Evolutionary conservation across 2,888 invertebrate genomes (phyloP), one percentile per base, ranked within the genome.

Genomic region (Andrena chrysosceles): DNA sequence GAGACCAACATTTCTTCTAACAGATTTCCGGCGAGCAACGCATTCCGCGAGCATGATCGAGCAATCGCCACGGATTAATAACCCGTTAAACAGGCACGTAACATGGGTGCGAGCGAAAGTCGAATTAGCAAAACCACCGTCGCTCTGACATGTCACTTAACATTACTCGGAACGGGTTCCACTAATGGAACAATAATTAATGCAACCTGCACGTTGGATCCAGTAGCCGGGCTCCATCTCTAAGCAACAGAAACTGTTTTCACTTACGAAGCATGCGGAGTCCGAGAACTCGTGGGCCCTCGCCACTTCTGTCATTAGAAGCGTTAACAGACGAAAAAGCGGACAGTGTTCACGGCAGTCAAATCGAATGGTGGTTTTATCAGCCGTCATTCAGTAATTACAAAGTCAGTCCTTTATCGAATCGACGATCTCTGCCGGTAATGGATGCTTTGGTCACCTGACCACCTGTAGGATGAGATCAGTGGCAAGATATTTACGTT

Each of bases 351-450:
- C n/a, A 67, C 64, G 69, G 88, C 85, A 83, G 77, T n/a, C 20
- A 20, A 52, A 85, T 89, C 83, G 81, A 56, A 49, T 35, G 31
- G 67, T 48, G 59, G 66, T 68, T 87, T 76, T 81, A 88, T 83
- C 80, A 83, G 54, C 63, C 62, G 71, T 73, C 79, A 75, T 73
- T 78, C 64, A 72, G 86, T 85, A 85, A 88, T 90, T 86, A 81
- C 85, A 74, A 84, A 88, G 75, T 76, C 81, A 62, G 87, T 85
- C 75, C 79, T 66, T 74, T 78, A 78, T 87, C 86, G 87, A 86
- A 79, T 77, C 79, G 73, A 35, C 59, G 69, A 88, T 84, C 81
- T 81, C 63, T 23, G 8, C 60, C 49, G 59, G 76, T 78, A 82
- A 87, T 77, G 81, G 78, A 29, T 71, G 66, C 70, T 72, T 73